Evolutionary conservation across 2,797 vertebrate genomes (phyloP).

Genomic region (Cygnus olor): DNA sequence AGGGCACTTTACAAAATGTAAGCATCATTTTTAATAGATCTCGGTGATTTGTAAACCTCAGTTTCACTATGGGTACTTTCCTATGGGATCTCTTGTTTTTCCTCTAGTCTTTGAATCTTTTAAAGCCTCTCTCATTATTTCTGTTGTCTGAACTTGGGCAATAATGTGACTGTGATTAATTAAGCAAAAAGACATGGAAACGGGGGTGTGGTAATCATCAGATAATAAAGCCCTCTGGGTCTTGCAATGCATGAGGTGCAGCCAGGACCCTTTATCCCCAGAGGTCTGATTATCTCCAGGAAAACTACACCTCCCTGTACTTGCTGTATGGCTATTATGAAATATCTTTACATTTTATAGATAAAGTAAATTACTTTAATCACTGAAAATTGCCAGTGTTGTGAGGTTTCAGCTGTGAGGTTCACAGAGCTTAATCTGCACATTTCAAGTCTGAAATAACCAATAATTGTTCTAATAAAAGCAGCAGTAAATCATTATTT

Average conservation of each 20-base stretch:
- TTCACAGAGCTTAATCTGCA: conserved; percentile 59
- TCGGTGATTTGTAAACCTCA: conserved; percentile 74
- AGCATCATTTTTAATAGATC: conserved; percentile 71
- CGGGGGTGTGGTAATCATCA: conserved; percentile 78
- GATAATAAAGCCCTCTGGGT: conserved; percentile 82
- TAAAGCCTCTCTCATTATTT: conserved; percentile 82
- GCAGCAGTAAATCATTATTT: conserved; percentile 76
- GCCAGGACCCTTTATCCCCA: conserved; percentile 74
- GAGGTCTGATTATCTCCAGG: conserved; percentile 81
- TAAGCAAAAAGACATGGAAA: conserved; percentile 81
- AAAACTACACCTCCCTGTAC: conserved; percentile 74
- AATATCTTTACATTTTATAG: conserved; percentile 73
- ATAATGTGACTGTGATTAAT: conserved; percentile 83
- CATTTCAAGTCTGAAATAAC: conserved; percentile 73
- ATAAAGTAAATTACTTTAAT: conserved; percentile 74
- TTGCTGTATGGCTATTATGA: conserved; percentile 73
- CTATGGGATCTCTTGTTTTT: conserved; percentile 79
- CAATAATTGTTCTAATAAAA: conserved; percentile 80
- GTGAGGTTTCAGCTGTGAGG: conserved; percentile 65
- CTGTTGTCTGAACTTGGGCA: conserved; percentile 84
- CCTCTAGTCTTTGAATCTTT: conserved; percentile 81
- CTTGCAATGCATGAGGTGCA: conserved; percentile 70
- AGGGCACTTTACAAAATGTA: conserved; percentile 72
- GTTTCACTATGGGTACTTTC: conserved; percentile 72
- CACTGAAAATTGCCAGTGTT: conserved; percentile 62